Base-by-base conservation (phyloP, 1,140 invertebrate genomes). In the Aporrectodea caliginosa region DNA sequence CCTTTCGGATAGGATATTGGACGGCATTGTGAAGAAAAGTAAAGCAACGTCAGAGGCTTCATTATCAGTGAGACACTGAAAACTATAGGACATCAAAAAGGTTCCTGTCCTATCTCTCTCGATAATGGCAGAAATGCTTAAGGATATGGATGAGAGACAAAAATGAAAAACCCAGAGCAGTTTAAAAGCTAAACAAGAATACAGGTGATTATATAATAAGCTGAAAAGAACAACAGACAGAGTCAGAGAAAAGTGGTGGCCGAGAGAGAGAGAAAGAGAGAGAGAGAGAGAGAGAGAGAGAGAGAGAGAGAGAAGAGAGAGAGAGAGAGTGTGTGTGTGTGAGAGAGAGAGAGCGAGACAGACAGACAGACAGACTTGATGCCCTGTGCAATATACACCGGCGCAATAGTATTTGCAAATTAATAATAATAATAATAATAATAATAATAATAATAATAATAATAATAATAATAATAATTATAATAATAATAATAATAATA, bases 341-440 rank as follows among this genome's bases (percentile, higher is more conserved):
- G 32, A 79, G 33, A 35, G 69, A 74, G 31, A 30, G 34, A 1
- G 58, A 68, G 27, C n/a, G 27, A 16, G 58, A n/a, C 33, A 73
- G 77, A 33, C 58, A 29, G 72, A 68, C 34, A 68, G 27, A 68
- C 27, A 43, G 68, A 77, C 80, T 80, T 82, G 81, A 80, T 33
- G 75, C 76, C 14, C 80, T 82, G 35, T 31, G 32, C 1, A 14
- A 43, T 32, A 22, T 30, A 70, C 43, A 75, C 69, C 1, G 1
- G 22, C n/a, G 69, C 34, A 2, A 29, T 31, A 27, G 27, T 2
- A 6, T 58, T 58, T 12, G 6, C 6, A 58, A 12, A 58, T 12
- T 58, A 58, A 72, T 72, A 32, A 72, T 72, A 32, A 72, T 72
- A 72, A 72, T 72, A 32, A 72, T 29, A 32, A 72, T 72, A 72